phyloP scores from a whole-genome alignment of 2,797 vertebrate genomes.

The Gephyroberyx darwinii region DNA sequence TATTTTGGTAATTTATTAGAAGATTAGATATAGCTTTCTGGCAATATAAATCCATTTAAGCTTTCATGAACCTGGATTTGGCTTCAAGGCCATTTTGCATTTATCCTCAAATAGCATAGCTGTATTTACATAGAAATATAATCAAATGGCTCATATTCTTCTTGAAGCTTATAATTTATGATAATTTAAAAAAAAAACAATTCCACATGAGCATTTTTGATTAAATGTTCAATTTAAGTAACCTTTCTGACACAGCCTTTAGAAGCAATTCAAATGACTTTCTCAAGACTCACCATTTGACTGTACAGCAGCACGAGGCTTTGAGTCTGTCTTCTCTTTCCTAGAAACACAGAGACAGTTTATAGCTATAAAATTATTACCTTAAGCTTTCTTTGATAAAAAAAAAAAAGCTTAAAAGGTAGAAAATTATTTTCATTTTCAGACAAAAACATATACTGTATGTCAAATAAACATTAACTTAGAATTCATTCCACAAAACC shows the following conservation, averaged over 20 bases:
- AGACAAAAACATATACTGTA: not conserved
- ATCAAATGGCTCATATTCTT: conserved; percentile 39
- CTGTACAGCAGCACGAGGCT: conserved; percentile 75
- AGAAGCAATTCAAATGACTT: conserved; percentile 37
- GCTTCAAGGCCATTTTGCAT: conserved; percentile 59
- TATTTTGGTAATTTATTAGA: conserved; percentile 22
- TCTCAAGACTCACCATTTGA: conserved; percentile 88
- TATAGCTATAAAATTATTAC: conserved; percentile 53
- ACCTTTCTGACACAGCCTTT: conserved; percentile 50
- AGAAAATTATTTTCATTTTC: conserved; percentile 6
- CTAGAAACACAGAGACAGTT: conserved; percentile 66
- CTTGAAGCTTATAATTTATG: conserved; percentile 33
- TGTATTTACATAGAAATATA: conserved; percentile 45
- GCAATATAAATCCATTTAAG: conserved; percentile 25
- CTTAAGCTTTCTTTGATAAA: conserved; percentile 29
- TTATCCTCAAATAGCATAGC: conserved; percentile 54
- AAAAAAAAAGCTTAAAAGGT: conserved; percentile 19
- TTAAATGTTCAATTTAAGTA: conserved; percentile 51
- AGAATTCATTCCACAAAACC: not conserved
- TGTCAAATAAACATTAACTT: conserved; percentile 3
- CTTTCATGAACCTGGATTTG: conserved; percentile 50
- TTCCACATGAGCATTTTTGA: conserved; percentile 30
- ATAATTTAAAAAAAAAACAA: conserved; percentile 28
- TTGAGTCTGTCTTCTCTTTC: conserved; percentile 72
- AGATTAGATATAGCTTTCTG: conserved; percentile 10